These are phyloP conservation scores for Aplochiton taeniatus DNA, from an alignment of 2,797 vertebrate genomes.

Conservation along the genomic window DNA sequence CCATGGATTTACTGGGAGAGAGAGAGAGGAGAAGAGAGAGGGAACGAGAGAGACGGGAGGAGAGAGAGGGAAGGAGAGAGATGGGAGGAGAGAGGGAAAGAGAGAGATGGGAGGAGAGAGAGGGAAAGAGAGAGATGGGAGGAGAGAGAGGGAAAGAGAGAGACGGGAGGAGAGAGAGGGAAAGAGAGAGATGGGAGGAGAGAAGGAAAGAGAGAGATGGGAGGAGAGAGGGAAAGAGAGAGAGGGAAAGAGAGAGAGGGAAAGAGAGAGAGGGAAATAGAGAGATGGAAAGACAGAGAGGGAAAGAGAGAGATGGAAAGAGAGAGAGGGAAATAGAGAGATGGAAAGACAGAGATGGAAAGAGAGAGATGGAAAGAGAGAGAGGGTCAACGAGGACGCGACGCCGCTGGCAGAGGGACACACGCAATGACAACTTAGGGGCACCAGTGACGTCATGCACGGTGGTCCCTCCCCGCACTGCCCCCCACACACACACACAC, in stretches of 20 bases:
- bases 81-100: background rate
- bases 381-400: background rate
- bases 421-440: conserved; percentile 47
- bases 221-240: conserved; percentile 28
- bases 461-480: conserved; percentile 14
- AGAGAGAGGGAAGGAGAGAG: too few species aligned
- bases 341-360: conserved; percentile 30
- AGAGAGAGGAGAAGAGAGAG: conserved; percentile 36
- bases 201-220: conserved; percentile 10
- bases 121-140: background rate
- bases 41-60: background rate
- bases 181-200: conserved; percentile 20
- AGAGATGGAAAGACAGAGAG: background rate
- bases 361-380: background rate
- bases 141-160: conserved; percentile 8
- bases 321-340: background rate
- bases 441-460: conserved; percentile 42
- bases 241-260: background rate
- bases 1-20: conserved; percentile 14
- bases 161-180: conserved; percentile 12
- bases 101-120: conserved; percentile 16
- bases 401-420: background rate
- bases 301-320: background rate
- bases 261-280: background rate
- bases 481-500: too few species aligned